These are phyloP conservation scores for Merops nubicus DNA, from an alignment of 2,113 vertebrate genomes.

Conservation along the genomic window DNA sequence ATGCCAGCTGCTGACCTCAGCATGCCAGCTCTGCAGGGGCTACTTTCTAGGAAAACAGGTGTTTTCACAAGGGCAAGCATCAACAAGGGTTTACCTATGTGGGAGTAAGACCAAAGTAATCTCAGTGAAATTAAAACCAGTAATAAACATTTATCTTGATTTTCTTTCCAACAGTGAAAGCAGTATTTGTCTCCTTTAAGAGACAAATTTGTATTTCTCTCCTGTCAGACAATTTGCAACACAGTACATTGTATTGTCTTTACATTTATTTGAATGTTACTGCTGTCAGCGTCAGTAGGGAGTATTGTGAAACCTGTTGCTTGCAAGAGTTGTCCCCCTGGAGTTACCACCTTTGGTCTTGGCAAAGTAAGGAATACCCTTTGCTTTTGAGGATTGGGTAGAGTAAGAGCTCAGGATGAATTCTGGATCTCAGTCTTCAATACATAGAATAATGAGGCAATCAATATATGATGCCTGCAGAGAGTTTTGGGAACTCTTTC, in stretches of 20 bases:
- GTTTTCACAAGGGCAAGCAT: neutral
- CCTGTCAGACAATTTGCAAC: neutral
- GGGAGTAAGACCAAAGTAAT: neutral
- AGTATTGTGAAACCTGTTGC: neutral
- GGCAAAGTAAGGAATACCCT: neutral
- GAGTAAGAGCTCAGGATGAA: neutral
- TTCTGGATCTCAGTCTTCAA: neutral
- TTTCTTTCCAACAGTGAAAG: neutral
- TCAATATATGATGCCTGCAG: fast-evolving
- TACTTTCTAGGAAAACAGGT: neutral
- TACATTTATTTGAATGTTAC: neutral
- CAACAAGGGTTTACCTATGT: neutral
- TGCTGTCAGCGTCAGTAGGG: neutral
- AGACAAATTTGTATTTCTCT: neutral
- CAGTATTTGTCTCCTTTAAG: neutral
- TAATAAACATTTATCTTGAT: neutral
- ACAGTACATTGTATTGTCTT: neutral
- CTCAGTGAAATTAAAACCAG: neutral
- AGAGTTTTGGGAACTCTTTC: neutral
- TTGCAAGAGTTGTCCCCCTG: neutral
- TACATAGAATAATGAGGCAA: neutral
- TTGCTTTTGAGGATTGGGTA: neutral
- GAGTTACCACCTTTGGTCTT: neutral
- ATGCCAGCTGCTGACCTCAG: neutral
- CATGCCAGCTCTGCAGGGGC: neutral